These are phyloP conservation scores for Drosophila auraria DNA, from an alignment of 1,140 invertebrate species.

Conservation along the genomic window DNA sequence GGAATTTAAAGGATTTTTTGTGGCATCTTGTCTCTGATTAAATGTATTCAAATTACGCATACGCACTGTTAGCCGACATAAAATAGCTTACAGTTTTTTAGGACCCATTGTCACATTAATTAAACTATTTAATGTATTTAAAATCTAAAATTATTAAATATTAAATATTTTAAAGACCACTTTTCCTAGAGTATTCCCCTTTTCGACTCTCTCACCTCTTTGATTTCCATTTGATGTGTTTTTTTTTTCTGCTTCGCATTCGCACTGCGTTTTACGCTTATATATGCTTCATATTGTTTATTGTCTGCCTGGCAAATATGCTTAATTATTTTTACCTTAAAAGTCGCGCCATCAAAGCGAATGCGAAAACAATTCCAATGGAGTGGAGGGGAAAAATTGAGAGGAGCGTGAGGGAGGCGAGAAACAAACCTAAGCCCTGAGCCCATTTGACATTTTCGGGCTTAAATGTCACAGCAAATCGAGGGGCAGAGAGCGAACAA, in stretches of 20 bases:
- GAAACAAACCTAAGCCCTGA: slow-evolving; percentile 59
- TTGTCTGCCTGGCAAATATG: slow-evolving; percentile 73
- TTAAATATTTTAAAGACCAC: background rate
- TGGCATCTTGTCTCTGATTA: slow-evolving; percentile 8
- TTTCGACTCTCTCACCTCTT: background rate
- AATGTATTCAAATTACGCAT: background rate
- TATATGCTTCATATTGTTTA: slow-evolving; percentile 63
- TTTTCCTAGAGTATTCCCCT: slow-evolving; percentile 21
- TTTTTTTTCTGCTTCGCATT: slow-evolving; percentile 46
- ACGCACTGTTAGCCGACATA: background rate
- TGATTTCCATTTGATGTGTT: slow-evolving; percentile 26
- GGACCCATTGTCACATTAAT: no score
- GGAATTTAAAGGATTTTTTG: slow-evolving; percentile 4
- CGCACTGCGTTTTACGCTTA: slow-evolving; percentile 49
- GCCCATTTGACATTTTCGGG: slow-evolving; percentile 81
- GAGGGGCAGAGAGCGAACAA: slow-evolving; percentile 41
- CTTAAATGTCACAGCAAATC: slow-evolving; percentile 76
- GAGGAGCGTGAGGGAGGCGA: background rate
- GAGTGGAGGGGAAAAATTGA: slow-evolving; percentile 1
- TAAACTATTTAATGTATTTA: no score
- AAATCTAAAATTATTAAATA: background rate
- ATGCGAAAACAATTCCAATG: slow-evolving; percentile 77
- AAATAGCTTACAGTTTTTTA: no score
- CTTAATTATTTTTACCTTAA: slow-evolving; percentile 84
- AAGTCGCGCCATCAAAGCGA: slow-evolving; percentile 77